A percentile compares a stretch with the other conserved stretches of the same genome.
phyloP scores from a whole-genome alignment of 2,797 vertebrate genomes.

The Hyperoplus immaculatus region DNA sequence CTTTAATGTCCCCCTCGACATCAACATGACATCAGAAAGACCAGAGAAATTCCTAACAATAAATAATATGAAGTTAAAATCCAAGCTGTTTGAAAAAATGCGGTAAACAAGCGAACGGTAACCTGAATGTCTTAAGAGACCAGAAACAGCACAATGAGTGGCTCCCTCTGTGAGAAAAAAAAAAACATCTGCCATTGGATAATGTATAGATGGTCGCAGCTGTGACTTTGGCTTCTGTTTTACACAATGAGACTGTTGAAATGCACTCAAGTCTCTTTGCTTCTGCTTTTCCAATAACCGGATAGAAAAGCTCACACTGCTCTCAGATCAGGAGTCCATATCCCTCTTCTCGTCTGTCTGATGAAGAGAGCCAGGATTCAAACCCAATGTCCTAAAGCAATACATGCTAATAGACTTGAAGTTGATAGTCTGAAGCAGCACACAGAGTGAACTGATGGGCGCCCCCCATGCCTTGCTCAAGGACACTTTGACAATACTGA shows the following conservation, averaged over 20 bases:
- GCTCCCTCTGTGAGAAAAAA: background rate
- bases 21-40: constrained; percentile 12
- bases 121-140: constrained; percentile 20
- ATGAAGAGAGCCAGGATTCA: background rate
- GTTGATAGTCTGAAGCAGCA: constrained; percentile 1
- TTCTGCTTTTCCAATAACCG: background rate
- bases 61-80: constrained; percentile 30
- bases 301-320: constrained; percentile 1
- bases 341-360: background rate
- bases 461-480: constrained; percentile 1
- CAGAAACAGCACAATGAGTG: background rate
- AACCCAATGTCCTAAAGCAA: background rate
- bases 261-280: no score
- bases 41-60: constrained; percentile 29
- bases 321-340: background rate
- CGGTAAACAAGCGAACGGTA: constrained; percentile 2
- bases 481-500: constrained; percentile 12
- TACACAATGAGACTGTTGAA: constrained; percentile 14
- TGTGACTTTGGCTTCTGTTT: constrained; percentile 43
- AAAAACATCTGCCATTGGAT: constrained; percentile 16
- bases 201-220: constrained; percentile 19
- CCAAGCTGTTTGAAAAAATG: constrained; percentile 4
- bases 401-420: constrained; percentile 3
- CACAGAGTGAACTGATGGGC: background rate
- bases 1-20: constrained; percentile 20